Evolutionary conservation across 2,797 vertebrate species (phyloP).

Genomic region (Periparus ater): DNA sequence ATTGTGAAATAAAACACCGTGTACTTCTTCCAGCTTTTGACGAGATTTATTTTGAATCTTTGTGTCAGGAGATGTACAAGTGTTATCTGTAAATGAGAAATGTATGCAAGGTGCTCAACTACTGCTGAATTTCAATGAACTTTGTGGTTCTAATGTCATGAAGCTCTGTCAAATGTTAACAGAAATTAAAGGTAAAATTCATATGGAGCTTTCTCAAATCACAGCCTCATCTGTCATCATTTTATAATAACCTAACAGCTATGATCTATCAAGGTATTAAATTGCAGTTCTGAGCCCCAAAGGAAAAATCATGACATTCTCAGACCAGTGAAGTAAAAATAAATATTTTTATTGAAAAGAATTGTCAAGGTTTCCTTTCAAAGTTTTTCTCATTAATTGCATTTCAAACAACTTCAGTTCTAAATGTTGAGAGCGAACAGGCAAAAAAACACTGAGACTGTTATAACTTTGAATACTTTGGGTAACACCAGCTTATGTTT

Average conservation of each 20-base stretch:
- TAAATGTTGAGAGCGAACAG: conserved; percentile 34
- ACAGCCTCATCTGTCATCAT: conserved; percentile 71
- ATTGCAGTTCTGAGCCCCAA: conserved; percentile 40
- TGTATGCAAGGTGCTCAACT: conserved; percentile 52
- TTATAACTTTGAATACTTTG: conserved; percentile 56
- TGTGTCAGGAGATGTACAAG: conserved; percentile 71
- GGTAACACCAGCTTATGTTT: conserved; percentile 50
- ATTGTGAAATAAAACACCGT: conserved; percentile 65
- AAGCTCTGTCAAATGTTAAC: conserved; percentile 76
- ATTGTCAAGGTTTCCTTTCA: conserved; percentile 67
- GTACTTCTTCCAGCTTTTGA: conserved; percentile 57
- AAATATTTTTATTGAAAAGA: conserved; percentile 69
- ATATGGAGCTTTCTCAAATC: conserved; percentile 73
- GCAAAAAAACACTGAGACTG: neutral
- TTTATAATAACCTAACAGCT: conserved; percentile 72
- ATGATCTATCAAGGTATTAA: conserved; percentile 67
- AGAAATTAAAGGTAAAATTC: conserved; percentile 76
- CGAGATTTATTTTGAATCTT: conserved; percentile 69
- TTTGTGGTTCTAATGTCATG: conserved; percentile 67
- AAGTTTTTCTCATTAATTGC: conserved; percentile 66
- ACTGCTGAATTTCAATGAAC: conserved; percentile 75
- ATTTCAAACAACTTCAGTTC: conserved; percentile 52
- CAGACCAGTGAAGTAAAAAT: conserved; percentile 64
- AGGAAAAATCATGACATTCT: conserved; percentile 68
- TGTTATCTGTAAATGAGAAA: conserved; percentile 72